Evolutionary conservation across 2,797 vertebrate genomes (phyloP), one percentile per base, ranked within the genome.

Genomic region (Acipenser oxyrinchus): DNA sequence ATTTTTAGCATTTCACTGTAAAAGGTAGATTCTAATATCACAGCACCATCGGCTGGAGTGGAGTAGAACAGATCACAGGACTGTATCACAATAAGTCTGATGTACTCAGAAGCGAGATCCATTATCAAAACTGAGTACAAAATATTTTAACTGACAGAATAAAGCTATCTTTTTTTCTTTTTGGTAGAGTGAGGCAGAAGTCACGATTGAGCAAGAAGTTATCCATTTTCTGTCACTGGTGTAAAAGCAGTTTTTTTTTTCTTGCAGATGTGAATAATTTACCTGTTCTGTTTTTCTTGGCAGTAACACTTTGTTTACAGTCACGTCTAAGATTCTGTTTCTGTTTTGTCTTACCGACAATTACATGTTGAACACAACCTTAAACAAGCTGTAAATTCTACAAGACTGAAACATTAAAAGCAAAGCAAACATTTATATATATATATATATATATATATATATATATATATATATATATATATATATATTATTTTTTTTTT

Each of bases 11-110:
- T 37, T 37, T 37, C 37, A 37, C 37, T 37, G 37, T 37, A 37
- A 37, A n/a, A 37, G 5, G 37, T 37, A 10, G 6, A 66, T 66
- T 49, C 59, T 66, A 77, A 69, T 76, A 79, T 71, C 74, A 77
- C 71, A 75, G 75, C 81, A 3, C 79, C 64, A 76, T 76, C 86
- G 78, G 73, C 76, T 85, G 83, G 76, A 78, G 37, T 37, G 37
- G 3, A 37, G 37, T 37, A 37, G 37, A 37, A 37, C 5, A 37
- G 37, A 37, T 37, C 37, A 37, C 37, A 37, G 37, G 37, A 37
- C 37, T 37, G 37, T 4, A 37, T 5, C 37, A 37, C 37, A 37
- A 37, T 37, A 37, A 18, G 18, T 2, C 37, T 37, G 37, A 37
- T 37, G 37, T 37, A 37, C 37, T 37, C 37, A 37, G 37, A 37